Evolutionary conservation across 2,888 invertebrate species (phyloP), one percentile per base, ranked within the genome.

Genomic region (Notodonta dromedarius): DNA sequence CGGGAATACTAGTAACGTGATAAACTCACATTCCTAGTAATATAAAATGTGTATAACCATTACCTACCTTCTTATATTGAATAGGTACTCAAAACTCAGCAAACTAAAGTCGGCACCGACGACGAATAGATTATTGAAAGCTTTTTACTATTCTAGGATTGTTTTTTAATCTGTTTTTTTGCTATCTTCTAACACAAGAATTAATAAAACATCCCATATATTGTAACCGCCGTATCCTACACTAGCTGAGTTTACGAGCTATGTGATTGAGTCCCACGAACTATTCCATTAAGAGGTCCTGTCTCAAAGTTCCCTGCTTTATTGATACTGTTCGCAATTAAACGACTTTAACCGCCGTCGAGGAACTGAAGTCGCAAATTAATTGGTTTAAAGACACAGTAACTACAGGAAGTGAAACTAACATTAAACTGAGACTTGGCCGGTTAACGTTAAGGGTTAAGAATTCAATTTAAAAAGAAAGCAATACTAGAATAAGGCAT

Each of bases 221-320:
- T 46, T 4, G 13, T 46, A n/a, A 63, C 52, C 62, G 42, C 58
- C 56, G 66, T 9, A 46, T 40, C 59, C 11, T 53, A 61, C 59
- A 65, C 63, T 60, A 65, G 55, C 54, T 67, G 70, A 76, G 74
- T 83, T 83, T 82, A 82, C 82, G 84, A 82, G 70, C 65, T 87
- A 76, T 85, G 87, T 89, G 89, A 90, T 90, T 86, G 88, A 79
- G 69, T 70, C 78, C 66, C 74, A 63, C 70, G 67, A 73, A 79
- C 77, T 79, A 84, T 82, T 74, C 76, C 73, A 76, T 79, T 79
- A 79, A 63, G 67, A 70, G 58, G 57, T 51, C 65, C 65, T 57
- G 50, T 51, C 60, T 54, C 54, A 48, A 60, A 65, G 53, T 66
- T 61, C 64, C 67, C 73, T 66, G 72, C 65, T 82, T 78, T 79